Base-by-base conservation (phyloP, 2,113 vertebrate species). In the Chelonoidis abingdonii region DNA sequence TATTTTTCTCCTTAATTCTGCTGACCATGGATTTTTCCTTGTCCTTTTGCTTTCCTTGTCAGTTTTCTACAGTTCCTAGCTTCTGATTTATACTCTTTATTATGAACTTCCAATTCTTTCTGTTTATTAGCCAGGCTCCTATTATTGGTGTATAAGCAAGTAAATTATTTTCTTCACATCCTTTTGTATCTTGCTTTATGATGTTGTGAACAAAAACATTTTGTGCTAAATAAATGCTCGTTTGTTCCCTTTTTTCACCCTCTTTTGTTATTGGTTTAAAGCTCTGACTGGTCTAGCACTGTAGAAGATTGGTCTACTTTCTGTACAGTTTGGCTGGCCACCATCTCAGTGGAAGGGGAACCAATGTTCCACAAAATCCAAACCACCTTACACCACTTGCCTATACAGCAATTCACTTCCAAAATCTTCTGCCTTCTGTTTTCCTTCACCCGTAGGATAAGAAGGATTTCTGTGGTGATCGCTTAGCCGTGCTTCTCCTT, bases 401-500 rank as follows among this genome's bases (percentile, higher is more conserved):
- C 38, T 53, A 31, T 2, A 8, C 49, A 25, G 8, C 35, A 76
- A 1, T 38, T 53, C n/a, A 8, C 17, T 52, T 16, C 56, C 13
- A 50, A 13, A 53, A 52, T 88, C 75, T 21, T 44, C 22, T 5
- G 0, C 17, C 9, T 75, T 62, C 72, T 82, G 2, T 72, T 52
- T 83, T 14, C 17, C 2, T 21, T 44, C 9, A 8, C 49, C 10
- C 4, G 0, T 0, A 9, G 47, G 75, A 10, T 16, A 2, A 7
- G 14, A 41, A n/a, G 2, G 7, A 22, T 17, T 49, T 31, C 76
- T 12, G 4, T 5, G 65, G 22, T 38, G n/a, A 22, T 11, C 65
- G 38, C 35, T 72, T 38, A n/a, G n/a, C n/a, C n/a, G 21, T 72
- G 38, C n/a, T 79, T 53, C 49, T 10, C 16, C 29, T 80, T 80